Conservation (phyloP, 2,888 invertebrate genomes). For the Petrolisthes cinctipes region DNA sequence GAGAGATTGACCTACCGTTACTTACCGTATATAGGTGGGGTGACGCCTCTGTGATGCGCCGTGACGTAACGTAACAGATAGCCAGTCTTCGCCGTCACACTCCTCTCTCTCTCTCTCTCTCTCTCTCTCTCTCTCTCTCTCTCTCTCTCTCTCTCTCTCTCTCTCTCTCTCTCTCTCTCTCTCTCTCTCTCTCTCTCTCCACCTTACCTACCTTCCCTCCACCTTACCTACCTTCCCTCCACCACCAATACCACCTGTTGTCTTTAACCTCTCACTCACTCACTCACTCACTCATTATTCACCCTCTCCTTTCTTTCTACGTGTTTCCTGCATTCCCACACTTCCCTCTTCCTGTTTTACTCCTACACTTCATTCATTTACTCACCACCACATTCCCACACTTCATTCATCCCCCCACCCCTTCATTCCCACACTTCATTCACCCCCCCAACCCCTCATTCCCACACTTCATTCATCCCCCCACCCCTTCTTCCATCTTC, state of each 20-base stretch:
- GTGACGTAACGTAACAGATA: background rate
- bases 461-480: background rate
- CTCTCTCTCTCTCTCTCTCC: slow-evolving; percentile 1
- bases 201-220: background rate
- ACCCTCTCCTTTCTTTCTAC: background rate
- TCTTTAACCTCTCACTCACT: background rate
- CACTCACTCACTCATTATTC: no score
- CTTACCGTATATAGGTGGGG: no score
- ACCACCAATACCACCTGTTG: background rate
- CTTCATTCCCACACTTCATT: background rate
- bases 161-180: slow-evolving; percentile 17
- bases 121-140: slow-evolving; percentile 4
- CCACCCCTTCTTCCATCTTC: background rate
- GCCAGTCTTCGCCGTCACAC: background rate
- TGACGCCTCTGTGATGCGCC: no score
- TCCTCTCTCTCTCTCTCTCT: slow-evolving; percentile 5
- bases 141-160: background rate
- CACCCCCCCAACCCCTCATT: no score
- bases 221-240: background rate
- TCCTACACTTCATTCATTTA: background rate
- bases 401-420: background rate
- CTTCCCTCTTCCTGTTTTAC: background rate
- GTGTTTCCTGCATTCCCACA: background rate
- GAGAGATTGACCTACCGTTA: slow-evolving; percentile 65
- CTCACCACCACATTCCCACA: no score